These are phyloP conservation scores for Andrena chrysosceles DNA, from an alignment of 2,888 invertebrate genomes.

Conservation along the genomic window DNA sequence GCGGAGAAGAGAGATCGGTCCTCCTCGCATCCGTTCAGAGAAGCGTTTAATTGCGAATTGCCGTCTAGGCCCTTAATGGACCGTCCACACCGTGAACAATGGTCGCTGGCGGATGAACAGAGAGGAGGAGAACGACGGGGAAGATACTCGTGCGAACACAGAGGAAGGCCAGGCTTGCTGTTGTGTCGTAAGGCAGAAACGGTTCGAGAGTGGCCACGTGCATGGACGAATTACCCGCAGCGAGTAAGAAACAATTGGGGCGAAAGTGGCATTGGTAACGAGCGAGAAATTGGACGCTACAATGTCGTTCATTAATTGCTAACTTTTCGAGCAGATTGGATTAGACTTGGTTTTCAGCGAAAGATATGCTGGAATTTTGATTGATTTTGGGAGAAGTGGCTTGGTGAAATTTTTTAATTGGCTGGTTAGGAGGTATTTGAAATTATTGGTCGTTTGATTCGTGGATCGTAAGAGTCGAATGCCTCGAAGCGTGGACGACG, in stretches of 20 bases:
- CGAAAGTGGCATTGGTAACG: conserved; percentile 55
- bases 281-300: conserved; percentile 62
- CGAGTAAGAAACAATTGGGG: conserved; percentile 64
- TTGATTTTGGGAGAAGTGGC: neutral
- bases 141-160: conserved; percentile 9
- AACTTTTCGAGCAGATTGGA: conserved; percentile 33
- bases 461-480: neutral
- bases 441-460: neutral
- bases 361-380: conserved; percentile 8
- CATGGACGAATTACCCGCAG: conserved; percentile 53
- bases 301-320: conserved; percentile 62
- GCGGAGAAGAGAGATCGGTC: conserved; percentile 23
- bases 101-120: conserved; percentile 17
- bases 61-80: conserved; percentile 69
- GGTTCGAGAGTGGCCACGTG: conserved; percentile 44
- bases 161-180: conserved; percentile 4
- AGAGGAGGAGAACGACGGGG: conserved; percentile 19
- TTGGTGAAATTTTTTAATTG: no score
- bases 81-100: conserved; percentile 66
- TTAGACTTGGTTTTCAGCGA: conserved; percentile 33
- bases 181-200: conserved; percentile 25
- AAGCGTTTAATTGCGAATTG: conserved; percentile 71
- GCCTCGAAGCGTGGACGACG: neutral
- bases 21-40: conserved; percentile 62
- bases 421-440: no score